phyloP scores from a whole-genome alignment of 2,113 vertebrate genomes.

The Amphilophus citrinellus region DNA sequence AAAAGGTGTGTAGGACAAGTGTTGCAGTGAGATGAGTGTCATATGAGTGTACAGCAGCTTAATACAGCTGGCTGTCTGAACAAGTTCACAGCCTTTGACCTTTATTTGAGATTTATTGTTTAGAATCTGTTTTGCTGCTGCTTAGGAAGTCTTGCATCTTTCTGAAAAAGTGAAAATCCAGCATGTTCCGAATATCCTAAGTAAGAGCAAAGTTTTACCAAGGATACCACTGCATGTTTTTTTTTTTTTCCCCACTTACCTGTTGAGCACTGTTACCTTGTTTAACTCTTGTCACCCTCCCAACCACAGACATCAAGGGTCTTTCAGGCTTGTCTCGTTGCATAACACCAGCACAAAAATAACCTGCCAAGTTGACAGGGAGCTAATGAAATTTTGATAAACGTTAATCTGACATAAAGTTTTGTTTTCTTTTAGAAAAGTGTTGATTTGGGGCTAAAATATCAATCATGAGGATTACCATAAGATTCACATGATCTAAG shows the following conservation, averaged over 20 bases:
- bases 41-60: not conserved
- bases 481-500: not conserved
- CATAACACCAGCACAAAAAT: constrained; percentile 55
- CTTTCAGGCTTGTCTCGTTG: constrained; percentile 45
- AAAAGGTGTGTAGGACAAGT: not conserved
- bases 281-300: constrained; percentile 3
- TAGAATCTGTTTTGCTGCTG: not conserved
- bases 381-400: constrained; percentile 63
- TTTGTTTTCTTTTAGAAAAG: constrained; percentile 36
- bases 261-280: constrained; percentile 31
- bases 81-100: not conserved
- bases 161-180: not conserved
- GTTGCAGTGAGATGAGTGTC: not conserved
- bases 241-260: constrained; percentile 5
- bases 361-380: constrained; percentile 56
- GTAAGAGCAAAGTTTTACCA: constrained; percentile 7
- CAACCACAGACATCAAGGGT: not conserved
- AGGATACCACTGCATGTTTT: not conserved
- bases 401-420: constrained; percentile 37
- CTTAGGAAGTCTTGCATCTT: not conserved
- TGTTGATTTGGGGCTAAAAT: constrained; percentile 38
- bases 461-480: not conserved
- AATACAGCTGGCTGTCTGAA: not conserved
- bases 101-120: not conserved
- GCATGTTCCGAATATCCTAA: not conserved